A percentile compares a stretch with the other conserved stretches of the same genome.
Evolutionary conservation across 2,888 invertebrate species (phyloP).

Genomic region (Galerucella pusilla): DNA sequence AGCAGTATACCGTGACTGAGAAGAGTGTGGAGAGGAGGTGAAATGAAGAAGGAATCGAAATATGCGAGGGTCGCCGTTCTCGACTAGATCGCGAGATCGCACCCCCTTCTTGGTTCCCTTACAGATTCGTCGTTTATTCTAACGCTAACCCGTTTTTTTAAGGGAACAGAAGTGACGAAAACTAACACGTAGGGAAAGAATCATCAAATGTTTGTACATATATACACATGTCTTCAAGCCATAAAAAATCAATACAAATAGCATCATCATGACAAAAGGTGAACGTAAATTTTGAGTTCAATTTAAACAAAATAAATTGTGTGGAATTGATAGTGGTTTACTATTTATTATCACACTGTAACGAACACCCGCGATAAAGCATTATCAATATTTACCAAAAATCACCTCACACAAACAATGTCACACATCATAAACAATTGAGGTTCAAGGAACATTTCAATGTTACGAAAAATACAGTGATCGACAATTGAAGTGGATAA

Average conservation of each 20-base stretch:
- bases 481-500: background rate
- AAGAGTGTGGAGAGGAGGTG: conserved; percentile 11
- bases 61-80: conserved; percentile 22
- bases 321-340: background rate
- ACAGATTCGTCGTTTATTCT: background rate
- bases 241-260: too few species aligned
- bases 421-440: background rate
- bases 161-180: background rate
- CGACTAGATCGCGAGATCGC: conserved; percentile 11
- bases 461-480: background rate
- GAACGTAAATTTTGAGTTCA: too few species aligned
- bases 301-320: too few species aligned
- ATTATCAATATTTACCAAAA: conserved; percentile 12
- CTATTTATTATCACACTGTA: background rate
- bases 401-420: conserved; percentile 6
- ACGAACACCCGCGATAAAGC: background rate
- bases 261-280: too few species aligned
- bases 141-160: conserved; percentile 12
- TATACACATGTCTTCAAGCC: too few species aligned
- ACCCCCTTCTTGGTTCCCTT: conserved; percentile 15
- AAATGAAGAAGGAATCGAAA: conserved; percentile 20
- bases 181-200: background rate
- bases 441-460: background rate
- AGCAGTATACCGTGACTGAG: conserved; percentile 20
- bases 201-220: too few species aligned